Evolutionary conservation across 2,888 invertebrate species (phyloP), one percentile per base, ranked within the genome.

Genomic region (Troides helena): DNA sequence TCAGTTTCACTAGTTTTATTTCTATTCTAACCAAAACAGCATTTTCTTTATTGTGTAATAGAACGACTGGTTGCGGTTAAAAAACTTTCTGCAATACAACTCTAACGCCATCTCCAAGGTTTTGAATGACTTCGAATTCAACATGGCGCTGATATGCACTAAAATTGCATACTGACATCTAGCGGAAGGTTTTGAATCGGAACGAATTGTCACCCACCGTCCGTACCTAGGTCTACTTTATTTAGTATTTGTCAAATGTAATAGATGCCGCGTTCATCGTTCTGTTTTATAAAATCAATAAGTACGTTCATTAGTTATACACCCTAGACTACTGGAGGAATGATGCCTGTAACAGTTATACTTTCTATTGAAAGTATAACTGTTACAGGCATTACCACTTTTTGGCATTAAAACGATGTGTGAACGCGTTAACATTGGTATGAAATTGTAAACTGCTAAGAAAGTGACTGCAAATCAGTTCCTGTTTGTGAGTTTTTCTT

Each of bases 141-240:
- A 30, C n/a, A 21, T 63, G 25, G 23, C 50, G 62, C 53, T 63
- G 12, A 56, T 43, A 17, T 64, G 63, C 67, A 53, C 64, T 14
- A 61, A 61, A 61, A 56, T 30, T 65, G 70, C 59, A 67, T 61
- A 30, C 43, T 64, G 70, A 67, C 70, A 67, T 71, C 70, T 71
- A 67, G 67, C 70, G 70, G 70, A n/a, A 36, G 17, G 39, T 58
- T 64, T n/a, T 25, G 43, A 64, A 65, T 43, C 56, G 23, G 39
- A 65, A 18, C 12, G 57, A 36, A 18, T 67, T 21, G 14, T 7
- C 43, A 39, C n/a, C 30, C 12, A n/a, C 53, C 18, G 14, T 60
- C 39, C 39, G 46, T 63, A 53, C 12, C 63, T 59, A 64, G 53
- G 23, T 58, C 53, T 58, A 8, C 3, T 21, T 25, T 46, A 17